Percentiles rank a stretch among this genome's conserved stretches.
Evolutionary conservation across 1,140 invertebrate species (phyloP).

Genomic region (Aphis gossypii): DNA sequence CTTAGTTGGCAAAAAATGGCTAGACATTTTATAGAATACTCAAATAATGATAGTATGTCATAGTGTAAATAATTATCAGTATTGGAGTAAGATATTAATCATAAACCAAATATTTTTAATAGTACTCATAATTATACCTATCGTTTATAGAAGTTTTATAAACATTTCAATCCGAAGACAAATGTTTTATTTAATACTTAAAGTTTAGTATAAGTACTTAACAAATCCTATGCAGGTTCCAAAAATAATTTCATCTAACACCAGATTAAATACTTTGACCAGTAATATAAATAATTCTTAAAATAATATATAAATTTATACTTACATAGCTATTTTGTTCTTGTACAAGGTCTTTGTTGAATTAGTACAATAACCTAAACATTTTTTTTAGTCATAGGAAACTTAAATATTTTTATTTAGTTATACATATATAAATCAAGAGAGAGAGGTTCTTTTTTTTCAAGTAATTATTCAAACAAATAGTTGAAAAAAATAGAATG

Average conservation of each 20-base stretch:
- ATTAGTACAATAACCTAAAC: slow-evolving; percentile 8
- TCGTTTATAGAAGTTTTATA: neutral
- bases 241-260: neutral
- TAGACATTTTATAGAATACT: neutral
- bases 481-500: too few relatives aligned
- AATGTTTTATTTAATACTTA: too few relatives aligned
- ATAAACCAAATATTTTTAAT: neutral
- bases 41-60: neutral
- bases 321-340: neutral
- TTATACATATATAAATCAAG: too few relatives aligned
- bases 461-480: too few relatives aligned
- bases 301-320: neutral
- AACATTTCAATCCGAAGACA: neutral
- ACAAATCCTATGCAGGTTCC: too few relatives aligned
- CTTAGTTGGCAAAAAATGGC: neutral
- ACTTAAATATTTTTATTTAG: neutral
- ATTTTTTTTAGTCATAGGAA: neutral
- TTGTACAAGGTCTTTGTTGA: neutral
- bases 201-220: too few relatives aligned
- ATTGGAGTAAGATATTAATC: neutral
- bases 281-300: neutral
- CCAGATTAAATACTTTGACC: neutral
- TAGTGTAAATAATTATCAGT: neutral
- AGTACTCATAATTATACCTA: too few relatives aligned
- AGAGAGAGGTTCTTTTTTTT: too few relatives aligned